Evolutionary conservation across 2,888 invertebrate genomes (phyloP), one percentile per base, ranked within the genome.

Genomic region (Geotrupes spiniger): DNA sequence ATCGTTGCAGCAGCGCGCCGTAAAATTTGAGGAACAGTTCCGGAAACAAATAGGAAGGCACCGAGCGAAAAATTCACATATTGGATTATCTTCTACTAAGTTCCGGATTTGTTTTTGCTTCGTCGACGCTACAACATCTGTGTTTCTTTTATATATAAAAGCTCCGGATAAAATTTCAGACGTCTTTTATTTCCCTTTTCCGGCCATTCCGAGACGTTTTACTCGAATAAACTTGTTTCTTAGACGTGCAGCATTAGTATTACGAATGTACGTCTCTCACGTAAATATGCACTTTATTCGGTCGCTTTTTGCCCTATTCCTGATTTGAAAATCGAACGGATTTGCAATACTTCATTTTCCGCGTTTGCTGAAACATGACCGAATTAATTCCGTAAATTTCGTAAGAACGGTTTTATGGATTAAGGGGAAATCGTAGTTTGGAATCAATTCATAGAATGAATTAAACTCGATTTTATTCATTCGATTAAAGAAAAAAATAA

Each of bases 31-130:
- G 31, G 38, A 38, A 31, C 38, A 28, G 39, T 52, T 56, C 53
- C 52, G 59, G 62, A 60, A 60, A 61, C 60, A 62, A 62, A 59
- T 54, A 52, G 54, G 58, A 56, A 55, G 57, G 58, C 58, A 58
- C 58, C 61, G 56, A 59, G 56, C 56, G 58, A 59, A 62, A 63
- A 64, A 63, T 64, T 63, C 63, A 64, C 60, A 60, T 65, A 66
- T 62, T 63, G 63, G 63, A 65, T 65, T 63, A 65, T 63, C 59
- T 58, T 46, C 51, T 49, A 52, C 46, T 51, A 54, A 54, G 53
- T 48, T 58, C 51, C 42, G 48, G 50, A 54, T 46, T 56, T 56
- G 54, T 53, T 51, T 58, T 52, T 52, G 43, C 53, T 52, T 51
- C 54, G 49, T 26, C 45, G 50, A 41, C 50, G 42, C 41, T 37